Evolutionary conservation across 2,113 vertebrate species (phyloP), one percentile per base, ranked within the genome.

Genomic region (Passerina amoena): DNA sequence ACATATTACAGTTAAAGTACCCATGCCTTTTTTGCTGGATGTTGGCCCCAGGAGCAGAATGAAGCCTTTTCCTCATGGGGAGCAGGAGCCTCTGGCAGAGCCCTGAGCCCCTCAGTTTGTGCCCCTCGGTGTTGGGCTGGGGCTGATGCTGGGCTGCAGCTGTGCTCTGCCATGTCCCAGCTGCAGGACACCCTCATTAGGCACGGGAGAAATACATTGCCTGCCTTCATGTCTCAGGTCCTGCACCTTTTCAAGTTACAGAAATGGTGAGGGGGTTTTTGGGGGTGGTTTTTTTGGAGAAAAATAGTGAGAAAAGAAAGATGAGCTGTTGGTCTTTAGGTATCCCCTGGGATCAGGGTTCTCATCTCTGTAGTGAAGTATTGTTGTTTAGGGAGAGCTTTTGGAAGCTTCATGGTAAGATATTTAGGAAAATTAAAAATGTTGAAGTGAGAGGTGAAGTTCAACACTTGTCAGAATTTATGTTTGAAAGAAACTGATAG

Each of bases 401-500:
- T 63, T 75, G 51, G 47, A 61, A 25, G 10, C 22, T 51, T 69
- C 31, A 1, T 72, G 59, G 5, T 27, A 44, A 78, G 22, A 9
- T 82, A 66, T 78, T 68, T 45, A 47, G 77, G 57, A 82, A 92
- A 75, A 81, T 73, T 37, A 64, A 90, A 69, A 50, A 35, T 16
- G 60, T 90, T 80, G 80, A 97, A 97, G 83, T 96, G 60, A 73
- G 18, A 86, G n/a, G 28, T 70, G 0, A 38, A 68, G 90, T 97
- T 97, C 73, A 86, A 47, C 69, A 71, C 96, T 97, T 98, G 97
- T 98, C 98, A 98, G 95, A 98, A 96, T 98, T 98, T 97, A 93
- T 97, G 90, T 90, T 98, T 95, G 90, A 84, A 98, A 96, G 97
- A 97, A 98, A 97, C 97, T 97, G 97, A 97, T 97, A 96, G 94